Conservation (phyloP, 2,888 invertebrate genomes). For the Eumerus sabulonum region DNA sequence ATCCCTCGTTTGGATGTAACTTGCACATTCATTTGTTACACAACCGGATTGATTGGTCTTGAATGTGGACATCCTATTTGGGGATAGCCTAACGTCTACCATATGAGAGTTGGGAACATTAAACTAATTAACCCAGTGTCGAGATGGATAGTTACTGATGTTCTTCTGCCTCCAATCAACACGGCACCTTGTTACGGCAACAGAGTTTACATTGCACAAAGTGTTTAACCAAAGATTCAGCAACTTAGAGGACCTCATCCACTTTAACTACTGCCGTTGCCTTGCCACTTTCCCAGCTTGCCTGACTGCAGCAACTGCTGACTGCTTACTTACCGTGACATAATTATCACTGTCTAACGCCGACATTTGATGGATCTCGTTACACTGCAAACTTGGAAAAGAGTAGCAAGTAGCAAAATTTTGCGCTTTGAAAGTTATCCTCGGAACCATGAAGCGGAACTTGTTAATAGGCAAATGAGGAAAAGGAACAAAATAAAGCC, state of each 20-base stretch:
- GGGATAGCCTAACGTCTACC: conserved; percentile 6
- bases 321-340: conserved; percentile 30
- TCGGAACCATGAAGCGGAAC: too few species aligned
- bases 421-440: too few species aligned
- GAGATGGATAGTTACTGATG: conserved; percentile 25
- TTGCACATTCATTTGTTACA: conserved; percentile 12
- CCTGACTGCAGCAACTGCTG: too few species aligned
- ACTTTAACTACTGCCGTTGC: too few species aligned
- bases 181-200: conserved; percentile 48
- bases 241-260: conserved; percentile 33
- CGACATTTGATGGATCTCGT: conserved; percentile 45
- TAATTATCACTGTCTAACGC: conserved; percentile 57
- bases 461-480: too few species aligned
- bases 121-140: conserved; percentile 43
- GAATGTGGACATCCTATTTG: background rate
- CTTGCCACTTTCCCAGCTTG: too few species aligned
- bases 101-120: conserved; percentile 31
- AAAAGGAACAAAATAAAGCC: too few species aligned
- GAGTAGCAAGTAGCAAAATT: too few species aligned
- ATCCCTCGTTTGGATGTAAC: conserved; percentile 33
- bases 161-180: conserved; percentile 7
- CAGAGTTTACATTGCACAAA: conserved; percentile 41
- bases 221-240: conserved; percentile 63
- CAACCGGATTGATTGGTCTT: too few species aligned
- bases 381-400: too few species aligned